Base-by-base conservation (phyloP, 1,140 invertebrate genomes). In the Frieseomelitta varia region DNA sequence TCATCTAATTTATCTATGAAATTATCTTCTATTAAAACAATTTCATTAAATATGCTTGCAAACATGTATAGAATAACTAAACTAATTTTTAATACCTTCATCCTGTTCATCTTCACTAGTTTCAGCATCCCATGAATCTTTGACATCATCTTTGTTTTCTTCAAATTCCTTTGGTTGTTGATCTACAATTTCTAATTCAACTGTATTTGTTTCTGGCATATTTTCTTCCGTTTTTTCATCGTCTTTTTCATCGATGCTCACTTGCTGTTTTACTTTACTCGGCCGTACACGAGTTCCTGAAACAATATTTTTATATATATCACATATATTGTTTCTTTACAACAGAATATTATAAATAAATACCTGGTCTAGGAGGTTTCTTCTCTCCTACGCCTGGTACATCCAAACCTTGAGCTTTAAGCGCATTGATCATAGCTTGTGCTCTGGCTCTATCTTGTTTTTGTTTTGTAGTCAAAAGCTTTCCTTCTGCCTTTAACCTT, bases 401-500 rank as follows among this genome's bases (percentile, higher is more conserved):
- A 86, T 95, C 94, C 24, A 97, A 93, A 61, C 98, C 98, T 94
- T 98, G 97, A 53, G 97, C 97, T 95, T 98, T 98, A 56, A 99
- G 95, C 6, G 97, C 97, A 82, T 99, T 98, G 68, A 99, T 95
- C 95, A 98, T 96, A 63, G 97, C 97, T 93, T 98, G 97, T 4
- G 98, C 97, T 87, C 98, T 95, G 2, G 97, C 97, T 85, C 97
- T 96, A 88, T 98, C 98, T 88, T 98, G 97, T 92, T 98, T 98
- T 92, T 99, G 98, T 94, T 99, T 99, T 1, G 97, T 96, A 11
- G 98, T 99, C 56, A 99, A 94, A 39, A 99, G 95, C 95, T 99
- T 99, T 3, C 99, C 99, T 95, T 99, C 98, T 39, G 97, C 98
- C 93, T 99, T 99, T 61, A 99, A 94, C 91, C 98, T 96, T 93